Evolutionary conservation across 1,140 invertebrate species (phyloP), one percentile per base, ranked within the genome.

Genomic region (Trichonephila clavata): DNA sequence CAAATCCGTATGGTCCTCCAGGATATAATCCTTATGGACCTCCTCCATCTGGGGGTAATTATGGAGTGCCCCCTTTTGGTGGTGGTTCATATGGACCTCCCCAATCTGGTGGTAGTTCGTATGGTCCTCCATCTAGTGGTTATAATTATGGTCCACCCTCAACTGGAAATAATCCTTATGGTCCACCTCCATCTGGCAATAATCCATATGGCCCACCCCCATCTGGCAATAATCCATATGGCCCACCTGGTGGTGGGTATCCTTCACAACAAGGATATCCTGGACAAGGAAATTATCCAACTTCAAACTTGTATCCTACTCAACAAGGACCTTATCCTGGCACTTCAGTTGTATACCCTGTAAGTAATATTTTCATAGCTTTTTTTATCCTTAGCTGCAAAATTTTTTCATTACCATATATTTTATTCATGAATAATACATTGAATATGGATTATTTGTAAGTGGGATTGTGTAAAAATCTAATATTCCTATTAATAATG

Each of bases 271-370:
- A 20, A 57, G 63, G 83, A 59, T n/a, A 10, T 18, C 89, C 89
- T 84, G 86, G 86, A n/a, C 32, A 59, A 20, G 86, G 89, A 24
- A 77, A 77, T 61, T 93, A 93, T 90, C 87, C 86, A 50, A 18
- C 71, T 21, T 60, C 39, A 59, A 84, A 84, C 60, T 71, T 59
- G 5, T 93, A 93, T 84, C 86, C 93, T n/a, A 43, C 59, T 20
- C 93, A 93, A 71, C 71, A 86, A 43, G 93, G 93, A 8, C 87
- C 93, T 27, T 93, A 93, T 90, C 87, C 93, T 24, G 93, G 93
- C 59, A 93, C 93, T n/a, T 68, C 68, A 27, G 93, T 93, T 84
- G 93, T 89, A 1, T 93, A 93, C 68, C 93, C 93, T 21, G 93
- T 93, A 84, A 43, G 84, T 65, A 4, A 10, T 57, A 20, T 77